A percentile compares a stretch with the other conserved stretches of the same genome.
Conservation (phyloP, 2,113 vertebrate genomes). For the Caracal caracal region DNA sequence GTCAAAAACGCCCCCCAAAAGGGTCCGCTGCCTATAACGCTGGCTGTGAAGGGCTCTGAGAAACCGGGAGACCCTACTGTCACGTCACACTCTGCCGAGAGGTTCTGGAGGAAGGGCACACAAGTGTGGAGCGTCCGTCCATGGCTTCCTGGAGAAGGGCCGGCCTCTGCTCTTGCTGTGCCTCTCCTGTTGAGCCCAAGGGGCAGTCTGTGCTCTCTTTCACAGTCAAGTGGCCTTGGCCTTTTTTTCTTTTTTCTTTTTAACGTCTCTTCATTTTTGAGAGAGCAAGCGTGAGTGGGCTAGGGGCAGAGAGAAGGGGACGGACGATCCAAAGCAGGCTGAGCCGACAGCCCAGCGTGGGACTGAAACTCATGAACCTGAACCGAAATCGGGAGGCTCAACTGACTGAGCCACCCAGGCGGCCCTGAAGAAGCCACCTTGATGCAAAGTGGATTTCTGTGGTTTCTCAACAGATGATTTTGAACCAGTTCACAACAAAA, state of each 20-base stretch:
- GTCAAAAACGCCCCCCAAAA: no score
- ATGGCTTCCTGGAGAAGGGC: background rate
- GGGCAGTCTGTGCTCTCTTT: background rate
- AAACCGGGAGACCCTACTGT: background rate
- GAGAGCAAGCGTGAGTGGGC: no score
- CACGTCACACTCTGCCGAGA: background rate
- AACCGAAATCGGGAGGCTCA: no score
- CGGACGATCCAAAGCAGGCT: no score
- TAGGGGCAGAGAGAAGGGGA: no score
- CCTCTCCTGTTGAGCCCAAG: background rate
- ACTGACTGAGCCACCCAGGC: no score
- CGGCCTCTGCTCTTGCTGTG: background rate
- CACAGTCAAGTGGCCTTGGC: background rate
- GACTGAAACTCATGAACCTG: no score
- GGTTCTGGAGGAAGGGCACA: background rate
- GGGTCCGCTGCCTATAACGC: fast-evolving
- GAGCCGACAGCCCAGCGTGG: no score
- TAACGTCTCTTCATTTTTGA: no score
- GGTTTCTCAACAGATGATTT: background rate
- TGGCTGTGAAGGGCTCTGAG: background rate
- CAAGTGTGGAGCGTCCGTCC: fast-evolving
- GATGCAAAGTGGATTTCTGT: background rate
- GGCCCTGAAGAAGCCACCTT: background rate
- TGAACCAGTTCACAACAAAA: background rate
- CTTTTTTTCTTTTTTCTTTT: no score